Conservation (phyloP, 2,113 vertebrate genomes). For the Psittacula cyanocephala region DNA sequence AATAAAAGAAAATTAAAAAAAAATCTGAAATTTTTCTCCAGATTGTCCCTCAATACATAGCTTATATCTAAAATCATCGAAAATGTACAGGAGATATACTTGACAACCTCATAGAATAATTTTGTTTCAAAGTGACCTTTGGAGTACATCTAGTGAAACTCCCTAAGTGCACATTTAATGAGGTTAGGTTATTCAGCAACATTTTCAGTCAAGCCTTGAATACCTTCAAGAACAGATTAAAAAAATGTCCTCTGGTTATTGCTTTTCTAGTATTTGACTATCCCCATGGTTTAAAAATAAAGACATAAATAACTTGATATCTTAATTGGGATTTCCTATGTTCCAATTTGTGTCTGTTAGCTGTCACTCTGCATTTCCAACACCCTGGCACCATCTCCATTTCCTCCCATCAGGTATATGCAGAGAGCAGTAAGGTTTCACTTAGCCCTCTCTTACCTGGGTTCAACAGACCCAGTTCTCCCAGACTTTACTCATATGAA, state of each 20-base stretch:
- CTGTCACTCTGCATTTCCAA: not conserved
- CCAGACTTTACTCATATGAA: not conserved
- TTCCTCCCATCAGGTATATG: accelerated
- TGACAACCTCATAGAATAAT: not conserved
- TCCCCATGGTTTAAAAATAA: not conserved
- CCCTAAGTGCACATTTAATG: not conserved
- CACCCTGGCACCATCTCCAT: not conserved
- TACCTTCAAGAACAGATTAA: not conserved
- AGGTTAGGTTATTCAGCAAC: not conserved
- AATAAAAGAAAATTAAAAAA: not conserved
- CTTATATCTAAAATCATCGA: not conserved
- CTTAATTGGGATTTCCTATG: accelerated
- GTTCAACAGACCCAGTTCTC: not conserved
- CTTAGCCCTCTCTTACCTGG: not conserved
- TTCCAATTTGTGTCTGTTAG: not conserved
- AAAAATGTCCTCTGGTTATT: not conserved
- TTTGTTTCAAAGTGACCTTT: not conserved
- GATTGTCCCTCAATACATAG: not conserved
- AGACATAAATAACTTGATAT: not conserved
- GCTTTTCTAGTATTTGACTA: not conserved
- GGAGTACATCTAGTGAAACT: not conserved
- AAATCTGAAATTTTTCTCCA: not conserved
- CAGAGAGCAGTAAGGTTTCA: not conserved
- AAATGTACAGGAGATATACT: not conserved
- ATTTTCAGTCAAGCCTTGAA: not conserved